phyloP scores from a whole-genome alignment of 2,888 invertebrate genomes.

The Megastigmus dorsalis region DNA sequence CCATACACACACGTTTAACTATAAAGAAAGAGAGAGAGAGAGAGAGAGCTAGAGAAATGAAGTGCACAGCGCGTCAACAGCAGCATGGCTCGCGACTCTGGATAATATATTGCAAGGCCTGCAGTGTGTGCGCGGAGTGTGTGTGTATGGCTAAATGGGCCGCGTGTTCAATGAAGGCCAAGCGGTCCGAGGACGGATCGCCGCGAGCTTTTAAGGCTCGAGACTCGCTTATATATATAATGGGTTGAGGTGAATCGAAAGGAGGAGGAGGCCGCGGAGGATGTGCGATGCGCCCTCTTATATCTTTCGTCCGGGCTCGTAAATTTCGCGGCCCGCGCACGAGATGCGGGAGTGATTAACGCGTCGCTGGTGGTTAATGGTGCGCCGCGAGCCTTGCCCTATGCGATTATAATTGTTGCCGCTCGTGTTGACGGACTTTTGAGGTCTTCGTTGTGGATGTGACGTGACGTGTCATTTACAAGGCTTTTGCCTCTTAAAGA shows the following conservation, averaged over 20 bases:
- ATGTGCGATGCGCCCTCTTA: neutral
- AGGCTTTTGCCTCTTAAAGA: neutral
- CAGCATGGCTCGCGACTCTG: neutral
- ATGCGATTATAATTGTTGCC: conserved; percentile 18
- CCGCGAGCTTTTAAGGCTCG: neutral
- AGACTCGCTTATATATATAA: no score
- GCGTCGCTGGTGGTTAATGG: conserved; percentile 9
- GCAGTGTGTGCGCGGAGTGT: neutral
- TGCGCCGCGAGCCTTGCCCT: neutral
- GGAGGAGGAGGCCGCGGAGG: no score
- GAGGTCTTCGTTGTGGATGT: no score
- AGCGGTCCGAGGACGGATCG: neutral
- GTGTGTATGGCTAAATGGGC: neutral
- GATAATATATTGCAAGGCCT: conserved; percentile 7
- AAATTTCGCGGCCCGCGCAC: conserved; percentile 12
- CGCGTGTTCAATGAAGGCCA: neutral
- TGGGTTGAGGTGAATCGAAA: no score
- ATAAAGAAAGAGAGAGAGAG: neutral
- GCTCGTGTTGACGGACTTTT: no score
- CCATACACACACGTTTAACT: neutral
- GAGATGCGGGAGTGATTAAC: conserved; percentile 30
- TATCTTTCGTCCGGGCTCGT: neutral
- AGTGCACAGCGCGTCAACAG: conserved; percentile 2
- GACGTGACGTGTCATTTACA: no score
- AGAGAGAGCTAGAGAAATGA: neutral